A percentile compares a stretch with the other conserved stretches of the same genome.
Evolutionary conservation across 1,140 invertebrate species (phyloP).

Genomic region (Heliconius hermathena): DNA sequence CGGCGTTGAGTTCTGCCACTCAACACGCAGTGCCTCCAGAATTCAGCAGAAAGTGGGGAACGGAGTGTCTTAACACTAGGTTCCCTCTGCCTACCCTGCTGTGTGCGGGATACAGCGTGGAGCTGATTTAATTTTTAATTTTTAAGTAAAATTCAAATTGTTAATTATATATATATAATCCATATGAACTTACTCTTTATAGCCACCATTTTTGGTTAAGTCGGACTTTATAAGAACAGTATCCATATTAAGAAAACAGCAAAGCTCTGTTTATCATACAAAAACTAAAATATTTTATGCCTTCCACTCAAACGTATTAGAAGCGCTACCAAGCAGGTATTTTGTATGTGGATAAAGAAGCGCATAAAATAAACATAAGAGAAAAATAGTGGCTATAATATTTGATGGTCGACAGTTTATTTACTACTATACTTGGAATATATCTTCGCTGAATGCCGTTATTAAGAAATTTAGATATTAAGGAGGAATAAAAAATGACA

Average conservation of each 20-base stretch:
- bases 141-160: no score
- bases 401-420: conserved; percentile 17
- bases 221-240: not conserved
- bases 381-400: conserved; percentile 11
- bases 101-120: no score
- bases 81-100: no score
- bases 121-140: no score
- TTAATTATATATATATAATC: not conserved
- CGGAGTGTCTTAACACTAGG: no score
- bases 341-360: conserved; percentile 24
- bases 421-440: not conserved
- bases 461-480: no score
- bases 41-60: no score
- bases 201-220: not conserved
- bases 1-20: no score
- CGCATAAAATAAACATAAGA: conserved; percentile 22
- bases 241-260: not conserved
- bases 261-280: not conserved
- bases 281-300: not conserved
- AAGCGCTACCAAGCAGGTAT: conserved; percentile 15
- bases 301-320: not conserved
- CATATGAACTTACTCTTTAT: not conserved
- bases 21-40: no score
- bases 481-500: no score
- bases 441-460: not conserved